Evolutionary conservation across 2,797 vertebrate genomes (phyloP).

Genomic region (Schizopygopsis pylzovi): DNA sequence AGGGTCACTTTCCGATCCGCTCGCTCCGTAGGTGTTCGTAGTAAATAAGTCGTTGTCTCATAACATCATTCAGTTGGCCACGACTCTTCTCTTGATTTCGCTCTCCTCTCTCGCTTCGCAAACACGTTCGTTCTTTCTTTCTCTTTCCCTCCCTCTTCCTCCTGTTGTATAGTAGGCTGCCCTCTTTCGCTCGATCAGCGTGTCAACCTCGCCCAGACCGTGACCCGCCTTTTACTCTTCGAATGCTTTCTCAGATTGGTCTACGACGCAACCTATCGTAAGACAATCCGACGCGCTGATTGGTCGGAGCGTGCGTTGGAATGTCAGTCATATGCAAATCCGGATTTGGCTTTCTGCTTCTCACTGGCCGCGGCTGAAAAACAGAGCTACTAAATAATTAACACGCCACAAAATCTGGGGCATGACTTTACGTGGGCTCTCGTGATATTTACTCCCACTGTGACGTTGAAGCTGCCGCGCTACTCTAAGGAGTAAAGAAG

Average conservation of each 20-base stretch:
- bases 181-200: conserved; percentile 72
- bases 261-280: conserved; percentile 60
- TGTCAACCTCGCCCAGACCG: conserved; percentile 84
- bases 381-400: conserved; percentile 37
- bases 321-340: conserved; percentile 89
- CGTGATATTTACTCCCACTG: conserved; percentile 27
- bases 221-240: conserved; percentile 68
- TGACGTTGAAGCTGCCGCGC: neutral
- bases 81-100: conserved; percentile 71
- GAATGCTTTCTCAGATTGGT: conserved; percentile 68
- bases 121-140: conserved; percentile 39
- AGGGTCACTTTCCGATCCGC: conserved; percentile 54
- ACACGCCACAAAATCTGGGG: neutral
- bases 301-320: conserved; percentile 77
- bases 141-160: conserved; percentile 75
- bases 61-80: conserved; percentile 63
- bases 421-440: conserved; percentile 48
- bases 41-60: conserved; percentile 67
- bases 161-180: conserved; percentile 82
- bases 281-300: conserved; percentile 66
- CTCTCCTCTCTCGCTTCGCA: conserved; percentile 54
- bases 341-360: conserved; percentile 39
- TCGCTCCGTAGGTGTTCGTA: conserved; percentile 57
- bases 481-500: conserved; percentile 23
- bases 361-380: conserved; percentile 25